phyloP scores from a whole-genome alignment of 2,888 invertebrate species.

The Sinelater perroti region DNA sequence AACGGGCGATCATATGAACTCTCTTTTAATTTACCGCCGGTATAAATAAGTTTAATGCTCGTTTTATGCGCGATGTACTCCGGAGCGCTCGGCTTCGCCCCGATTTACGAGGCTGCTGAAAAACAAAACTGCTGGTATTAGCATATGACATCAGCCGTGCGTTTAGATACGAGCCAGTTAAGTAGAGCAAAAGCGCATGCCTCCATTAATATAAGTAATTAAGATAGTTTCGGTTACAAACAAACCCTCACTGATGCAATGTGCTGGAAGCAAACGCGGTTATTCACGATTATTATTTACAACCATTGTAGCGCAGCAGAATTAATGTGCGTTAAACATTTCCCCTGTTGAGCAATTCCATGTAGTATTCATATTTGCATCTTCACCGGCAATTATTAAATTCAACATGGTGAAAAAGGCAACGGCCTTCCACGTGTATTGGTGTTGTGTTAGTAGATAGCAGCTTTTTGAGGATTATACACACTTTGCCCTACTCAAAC shows the following conservation, averaged over 20 bases:
- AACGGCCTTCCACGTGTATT: no score
- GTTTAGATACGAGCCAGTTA: conserved; percentile 4
- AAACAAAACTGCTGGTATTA: conserved; percentile 17
- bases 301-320: background rate
- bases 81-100: conserved; percentile 15
- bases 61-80: conserved; percentile 24
- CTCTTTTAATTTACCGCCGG: conserved; percentile 21
- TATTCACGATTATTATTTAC: conserved; percentile 18
- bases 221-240: conserved; percentile 22
- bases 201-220: conserved; percentile 27
- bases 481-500: no score
- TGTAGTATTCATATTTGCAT: conserved; percentile 20
- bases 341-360: conserved; percentile 5
- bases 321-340: conserved; percentile 16
- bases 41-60: conserved; percentile 5
- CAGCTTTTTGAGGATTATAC: no score
- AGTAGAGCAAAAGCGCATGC: background rate
- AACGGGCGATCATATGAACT: conserved; percentile 8
- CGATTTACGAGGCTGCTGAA: conserved; percentile 12
- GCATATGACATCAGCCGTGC: conserved; percentile 30
- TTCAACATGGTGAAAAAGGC: no score
- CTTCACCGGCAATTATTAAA: no score
- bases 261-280: conserved; percentile 21
- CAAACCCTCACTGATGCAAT: conserved; percentile 26
- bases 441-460: no score